A percentile compares a stretch with the other conserved stretches of the same genome.
Evolutionary conservation across 2,113 vertebrate genomes (phyloP).

Genomic region (Gopherus flavomarginatus): DNA sequence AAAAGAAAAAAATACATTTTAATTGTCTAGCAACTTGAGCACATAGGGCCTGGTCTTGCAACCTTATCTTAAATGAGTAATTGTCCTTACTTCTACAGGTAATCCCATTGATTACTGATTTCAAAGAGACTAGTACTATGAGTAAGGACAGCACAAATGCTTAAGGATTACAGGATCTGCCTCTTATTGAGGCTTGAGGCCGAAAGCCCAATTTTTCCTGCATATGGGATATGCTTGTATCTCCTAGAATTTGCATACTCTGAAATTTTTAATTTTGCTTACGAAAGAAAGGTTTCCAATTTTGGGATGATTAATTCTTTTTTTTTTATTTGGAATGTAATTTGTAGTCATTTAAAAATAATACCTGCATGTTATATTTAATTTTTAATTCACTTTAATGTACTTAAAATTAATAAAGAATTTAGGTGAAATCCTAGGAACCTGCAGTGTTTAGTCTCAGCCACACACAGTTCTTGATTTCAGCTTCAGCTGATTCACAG

Average conservation of each 20-base stretch:
- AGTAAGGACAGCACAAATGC: background rate
- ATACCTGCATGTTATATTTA: background rate
- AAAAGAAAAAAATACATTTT: background rate
- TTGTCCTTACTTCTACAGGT: background rate
- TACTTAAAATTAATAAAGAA: background rate
- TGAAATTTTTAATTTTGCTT: background rate
- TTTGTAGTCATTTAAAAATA: background rate
- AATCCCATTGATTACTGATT: background rate
- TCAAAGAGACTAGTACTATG: background rate
- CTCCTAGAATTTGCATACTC: background rate
- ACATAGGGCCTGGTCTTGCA: background rate
- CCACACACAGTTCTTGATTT: background rate
- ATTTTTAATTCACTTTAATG: background rate
- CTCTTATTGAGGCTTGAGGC: background rate
- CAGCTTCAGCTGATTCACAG: slow-evolving; percentile 43
- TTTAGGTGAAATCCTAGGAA: background rate
- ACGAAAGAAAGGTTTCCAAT: background rate
- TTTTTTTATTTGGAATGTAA: background rate
- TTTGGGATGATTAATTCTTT: fast-evolving
- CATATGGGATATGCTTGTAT: background rate
- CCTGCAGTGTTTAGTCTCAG: background rate
- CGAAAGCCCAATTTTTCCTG: background rate
- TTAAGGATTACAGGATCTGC: background rate
- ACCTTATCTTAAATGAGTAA: background rate
- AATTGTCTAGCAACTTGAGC: background rate